phyloP scores from a whole-genome alignment of 2,797 vertebrate species.

The Miichthys miiuy region DNA sequence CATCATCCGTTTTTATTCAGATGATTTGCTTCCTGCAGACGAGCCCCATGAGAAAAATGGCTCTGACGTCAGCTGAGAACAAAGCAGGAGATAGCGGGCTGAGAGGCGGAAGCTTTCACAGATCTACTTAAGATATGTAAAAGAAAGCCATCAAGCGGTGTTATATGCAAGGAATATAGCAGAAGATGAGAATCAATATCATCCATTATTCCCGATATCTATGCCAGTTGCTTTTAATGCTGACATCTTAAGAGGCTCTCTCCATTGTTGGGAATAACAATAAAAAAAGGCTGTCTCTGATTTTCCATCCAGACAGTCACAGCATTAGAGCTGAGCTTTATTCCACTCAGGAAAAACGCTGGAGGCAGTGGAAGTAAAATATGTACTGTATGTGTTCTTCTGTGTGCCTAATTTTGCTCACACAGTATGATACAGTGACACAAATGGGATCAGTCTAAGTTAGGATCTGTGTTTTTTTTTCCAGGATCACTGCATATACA shows the following conservation, averaged over 20 bases:
- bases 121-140: slow-evolving; percentile 67
- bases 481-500: slow-evolving; percentile 31
- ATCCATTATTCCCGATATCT: slow-evolving; percentile 61
- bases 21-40: slow-evolving; percentile 8
- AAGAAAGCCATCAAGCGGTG: slow-evolving; percentile 52
- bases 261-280: slow-evolving; percentile 50
- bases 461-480: slow-evolving; percentile 33
- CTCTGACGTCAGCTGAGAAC: slow-evolving; percentile 40
- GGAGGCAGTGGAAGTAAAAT: slow-evolving; percentile 28
- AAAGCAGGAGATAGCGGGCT: slow-evolving; percentile 21
- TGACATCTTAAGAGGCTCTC: slow-evolving; percentile 40
- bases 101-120: slow-evolving; percentile 40
- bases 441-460: slow-evolving; percentile 40
- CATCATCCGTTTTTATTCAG: slow-evolving; percentile 41
- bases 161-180: slow-evolving; percentile 43
- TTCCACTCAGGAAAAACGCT: slow-evolving; percentile 21
- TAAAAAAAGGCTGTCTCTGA: slow-evolving; percentile 15
- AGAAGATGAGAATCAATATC: slow-evolving; percentile 56
- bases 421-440: slow-evolving; percentile 31
- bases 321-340: slow-evolving; percentile 32
- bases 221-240: slow-evolving; percentile 50
- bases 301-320: slow-evolving; percentile 37
- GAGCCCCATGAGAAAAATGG: slow-evolving; percentile 23
- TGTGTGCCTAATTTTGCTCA: slow-evolving; percentile 40
- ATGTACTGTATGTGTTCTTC: slow-evolving; percentile 11